Base-by-base conservation (phyloP, 1,140 invertebrate species). In the Drosophila jambulina region DNA sequence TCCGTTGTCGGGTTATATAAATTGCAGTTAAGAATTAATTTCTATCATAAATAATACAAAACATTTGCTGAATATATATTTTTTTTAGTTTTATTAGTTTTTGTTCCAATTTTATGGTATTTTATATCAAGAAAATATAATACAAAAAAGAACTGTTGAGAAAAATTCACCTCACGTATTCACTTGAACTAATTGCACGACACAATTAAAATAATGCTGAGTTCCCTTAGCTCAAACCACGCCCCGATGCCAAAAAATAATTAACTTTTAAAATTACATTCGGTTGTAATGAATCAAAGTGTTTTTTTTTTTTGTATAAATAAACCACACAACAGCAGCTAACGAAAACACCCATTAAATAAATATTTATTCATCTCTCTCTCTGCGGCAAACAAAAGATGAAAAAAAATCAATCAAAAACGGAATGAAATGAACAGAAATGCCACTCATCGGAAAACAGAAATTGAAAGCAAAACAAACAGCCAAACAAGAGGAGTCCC, bases 341-440 rank as follows among this genome's bases (percentile, higher is more conserved):
- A 57, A 63, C 25, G 2, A 60, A 48, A 51, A 42, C 42, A 62
- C 40, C 7, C 12, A 42, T 40, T 15, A 43, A 40, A 9, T 34
- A 42, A 36, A 19, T 54, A 59, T 68, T 54, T 60, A 53, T 40
- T 53, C 27, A 34, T 32, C 17, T 56, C n/a, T 56, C 34, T 54
- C 19, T 40, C 25, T 36, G 13, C 9, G 21, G 7, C 15, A 7
- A n/a, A 43, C 65, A 74, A 58, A 15, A 15, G 49, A 23, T 23
- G 13, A 1, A 46, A 72, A 72, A 67, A 59, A 70, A 56, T 75
- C 72, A 75, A 76, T 77, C 56, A 77, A 42, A 45, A 54, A 59
- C 5, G n/a, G n/a, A 53, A 72, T 23, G 32, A 59, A 40, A 38
- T 43, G 25, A 36, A 54, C n/a, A 32, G 40, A 72, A 74, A 63